Base-by-base conservation (phyloP, 1,140 invertebrate genomes). In the Drosophila bocki region DNA sequence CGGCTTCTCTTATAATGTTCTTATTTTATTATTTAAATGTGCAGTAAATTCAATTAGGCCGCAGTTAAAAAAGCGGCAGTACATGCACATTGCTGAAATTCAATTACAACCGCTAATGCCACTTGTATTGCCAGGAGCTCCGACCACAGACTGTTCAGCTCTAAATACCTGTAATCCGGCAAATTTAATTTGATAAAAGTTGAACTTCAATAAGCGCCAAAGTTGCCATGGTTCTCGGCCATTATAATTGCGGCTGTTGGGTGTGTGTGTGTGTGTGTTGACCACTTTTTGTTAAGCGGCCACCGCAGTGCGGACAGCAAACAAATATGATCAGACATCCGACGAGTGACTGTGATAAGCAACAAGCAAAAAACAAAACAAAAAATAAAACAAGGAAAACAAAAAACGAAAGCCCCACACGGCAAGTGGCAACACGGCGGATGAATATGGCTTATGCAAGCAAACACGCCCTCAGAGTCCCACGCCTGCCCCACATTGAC, bases 171-270 rank as follows among this genome's bases (percentile, higher is more conserved):
- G 84, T 88, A 88, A 88, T 88, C 84, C 84, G 65, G 78, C 56
- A 88, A 88, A 88, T 88, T 88, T 88, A 84, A 88, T 88, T 88
- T 90, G 78, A 88, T 90, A 90, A 88, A 88, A 78, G 84, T 83
- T 84, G 80, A 87, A 88, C 78, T 88, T 84, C 77, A 80, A 88
- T 83, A 83, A 83, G 67, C 77, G 75, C 60, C 80, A 85, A 79
- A 84, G 82, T 68, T 65, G 54, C 63, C 56, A 72, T 59, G 53
- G 69, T 35, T 45, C 22, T 47, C 19, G 62, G 63, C 84, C 80
- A 87, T 88, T 87, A 88, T 87, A 84, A 78, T 84, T 83, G 84
- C 75, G 84, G 83, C 61, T 15, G 13, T 47, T 67, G 35, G 56
- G 41, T 42, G 42, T 65, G 35, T 37, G 44, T 53, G 44, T 53